Evolutionary conservation across 1,140 invertebrate genomes (phyloP), one percentile per base, ranked within the genome.

Genomic region (Achatina immaculata): DNA sequence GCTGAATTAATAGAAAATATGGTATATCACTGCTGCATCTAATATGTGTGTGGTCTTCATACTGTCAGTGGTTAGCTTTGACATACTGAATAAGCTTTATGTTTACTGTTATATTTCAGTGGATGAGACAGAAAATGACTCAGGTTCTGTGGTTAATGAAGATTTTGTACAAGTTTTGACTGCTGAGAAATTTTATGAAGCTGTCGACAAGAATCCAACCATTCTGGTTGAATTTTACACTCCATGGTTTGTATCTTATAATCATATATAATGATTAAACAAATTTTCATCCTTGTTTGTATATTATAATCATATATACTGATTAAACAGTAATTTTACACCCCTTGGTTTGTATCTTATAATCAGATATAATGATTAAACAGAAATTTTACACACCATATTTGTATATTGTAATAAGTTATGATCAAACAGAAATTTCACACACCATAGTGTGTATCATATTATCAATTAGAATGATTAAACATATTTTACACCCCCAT

Each of bases 201-300:
- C 91, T 58, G 85, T 93, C 36, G 83, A 86, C 38, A 81, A 84
- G 24, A 85, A 90, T 42, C 88, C 90, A 24, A 88, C 87, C 38
- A 87, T 92, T 34, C 83, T 93, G 43, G 92, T 93, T 14, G 92
- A 93, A 84, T 93, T 93, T 84, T 93, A 92, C 88, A 92, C 92
- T 11, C 92, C 92, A 43, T 92, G 92, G 92, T 93, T 88, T 85
- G 82, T 74, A 43, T 78, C 43, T 43, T 77, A 72, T 69, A n/a
- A 38, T 24, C 38, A 71, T 58, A 45, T 55, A 34, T 42, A 16
- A 1, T 40, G n/a, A n/a, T 55, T n/a, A 55, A n/a, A n/a, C 51
- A 14, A 31, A 19, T 19, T 21, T 55, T 55, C 31, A 68, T 31
- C 65, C 14, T 11, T 11, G 11, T 68, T 21, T 16, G 31, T 31